Evolutionary conservation across 2,888 invertebrate genomes (phyloP), one percentile per base, ranked within the genome.

Genomic region (Mesochorus sp.): DNA sequence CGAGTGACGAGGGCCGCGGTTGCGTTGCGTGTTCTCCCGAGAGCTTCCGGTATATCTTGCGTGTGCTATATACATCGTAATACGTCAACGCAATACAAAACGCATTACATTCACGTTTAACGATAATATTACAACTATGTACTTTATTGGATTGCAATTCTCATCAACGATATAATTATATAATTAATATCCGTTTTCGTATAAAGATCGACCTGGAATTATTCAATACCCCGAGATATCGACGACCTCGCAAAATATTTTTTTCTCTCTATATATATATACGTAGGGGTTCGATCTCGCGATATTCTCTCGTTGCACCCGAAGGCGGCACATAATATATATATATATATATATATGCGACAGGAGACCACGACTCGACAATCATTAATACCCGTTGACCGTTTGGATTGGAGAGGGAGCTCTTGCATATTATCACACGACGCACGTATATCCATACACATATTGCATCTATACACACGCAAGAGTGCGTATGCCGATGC

Each of bases 371-470:
- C 6, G 55, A 37, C 51, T 51, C 44, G 81, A 81, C 53, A 64
- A 80, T 82, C 88, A 88, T 89, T 89, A 89, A 88, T 88, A 87
- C 82, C 79, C 80, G 85, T 84, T 84, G 83, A 84, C 82, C 83
- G 80, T 81, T 83, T 82, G 83, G 79, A 73, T 83, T 82, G 83
- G 79, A 73, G 80, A 76, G 80, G 76, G 77, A 74, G 59, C 77
- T 57, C 71, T 77, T 78, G 82, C 80, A 77, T 82, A 80, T 80
- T 81, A 77, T 76, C 66, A 66, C 83, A 74, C 67, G 80, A 67
- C 74, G 66, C 72, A 74, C 34, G 79, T 76, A 79, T 79, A 79
- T 71, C 61, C 55, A 67, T 74, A 80, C 51, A 47, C 14, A 47
- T 42, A 51, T 68, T 70, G 72, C 62, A 64, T 47, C 19, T 57